Evolutionary conservation across 2,113 vertebrate species (phyloP), one percentile per base, ranked within the genome.

Genomic region (Aphelocoma coerulescens): DNA sequence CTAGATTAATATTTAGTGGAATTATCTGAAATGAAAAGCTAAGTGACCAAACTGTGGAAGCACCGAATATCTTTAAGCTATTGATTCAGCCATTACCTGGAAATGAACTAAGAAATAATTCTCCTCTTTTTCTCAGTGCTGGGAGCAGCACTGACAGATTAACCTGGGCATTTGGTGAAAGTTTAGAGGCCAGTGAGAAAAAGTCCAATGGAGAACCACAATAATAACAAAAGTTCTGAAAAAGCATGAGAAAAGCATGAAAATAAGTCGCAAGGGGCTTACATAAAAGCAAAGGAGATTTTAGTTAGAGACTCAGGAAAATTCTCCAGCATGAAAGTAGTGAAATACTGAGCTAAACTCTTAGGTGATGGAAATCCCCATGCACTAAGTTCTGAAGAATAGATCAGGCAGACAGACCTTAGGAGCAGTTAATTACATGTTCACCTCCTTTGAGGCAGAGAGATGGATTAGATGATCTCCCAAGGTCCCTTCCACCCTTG

Each of bases 371-470:
- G 78, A 96, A 96, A 96, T 95, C 93, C 93, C 89, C 57, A 21
- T n/a, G 86, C 84, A 89, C 73, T 6, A 85, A 67, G 57, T 75
- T 92, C 75, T 75, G 94, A 91, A 95, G 94, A 95, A 75, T 61
- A 95, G 95, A 94, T 87, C 93, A 91, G 94, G 27, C 79, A 86
- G 86, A 0, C 73, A 95, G 93, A 41, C 93, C 72, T 75, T 20
- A 91, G 91, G 86, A 95, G 57, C 93, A 94, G 76, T 95, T 96
- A 97, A 96, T 97, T 97, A 97, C 91, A 67, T 39, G 61, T 92
- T 95, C 86, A 61, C 73, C 51, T 93, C 89, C 91, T 95, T 5
- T 89, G 94, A 84, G 91, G 93, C 73, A 84, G 48, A 89, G 76
- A 89, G 91, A 95, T 86, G 86, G 91, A 97, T 96, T 96, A 96